Conservation (phyloP, 2,797 vertebrate species). For the Lithobates pipiens region DNA sequence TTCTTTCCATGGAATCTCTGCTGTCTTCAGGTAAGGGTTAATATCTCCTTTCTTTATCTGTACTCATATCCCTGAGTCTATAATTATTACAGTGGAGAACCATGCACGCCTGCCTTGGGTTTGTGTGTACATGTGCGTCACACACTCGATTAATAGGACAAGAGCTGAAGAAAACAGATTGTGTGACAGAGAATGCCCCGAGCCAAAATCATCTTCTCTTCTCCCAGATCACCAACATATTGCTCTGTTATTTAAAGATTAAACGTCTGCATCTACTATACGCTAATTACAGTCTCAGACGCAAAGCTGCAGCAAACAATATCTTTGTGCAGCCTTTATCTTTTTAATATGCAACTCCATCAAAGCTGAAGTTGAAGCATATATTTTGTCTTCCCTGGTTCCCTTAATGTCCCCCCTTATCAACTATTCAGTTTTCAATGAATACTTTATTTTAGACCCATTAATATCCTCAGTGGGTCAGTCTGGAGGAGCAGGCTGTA, state of each 20-base stretch:
- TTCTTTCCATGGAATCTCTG: too few species aligned
- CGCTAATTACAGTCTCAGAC: neutral
- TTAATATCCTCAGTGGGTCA: too few species aligned
- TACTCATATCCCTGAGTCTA: neutral
- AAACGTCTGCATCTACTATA: neutral
- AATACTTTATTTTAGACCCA: too few species aligned
- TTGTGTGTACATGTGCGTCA: constrained; percentile 9
- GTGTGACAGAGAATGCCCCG: constrained; percentile 23
- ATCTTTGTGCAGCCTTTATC: too few species aligned
- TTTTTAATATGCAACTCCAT: too few species aligned
- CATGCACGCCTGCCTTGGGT: neutral
- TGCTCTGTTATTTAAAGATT: constrained; percentile 27
- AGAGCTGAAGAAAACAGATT: constrained; percentile 41
- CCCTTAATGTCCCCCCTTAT: too few species aligned
- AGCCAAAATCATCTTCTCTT: constrained; percentile 28
- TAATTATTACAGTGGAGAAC: neutral
- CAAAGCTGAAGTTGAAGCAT: too few species aligned
- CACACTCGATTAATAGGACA: neutral
- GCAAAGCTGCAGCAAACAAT: neutral
- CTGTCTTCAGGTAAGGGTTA: neutral
- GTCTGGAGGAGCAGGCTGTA: too few species aligned
- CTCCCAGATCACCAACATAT: constrained; percentile 28
- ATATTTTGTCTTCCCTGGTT: too few species aligned
- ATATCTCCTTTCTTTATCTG: neutral
- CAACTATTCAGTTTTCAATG: too few species aligned